Conservation (phyloP, 2,888 invertebrate species). For the Thelaira solivaga region DNA sequence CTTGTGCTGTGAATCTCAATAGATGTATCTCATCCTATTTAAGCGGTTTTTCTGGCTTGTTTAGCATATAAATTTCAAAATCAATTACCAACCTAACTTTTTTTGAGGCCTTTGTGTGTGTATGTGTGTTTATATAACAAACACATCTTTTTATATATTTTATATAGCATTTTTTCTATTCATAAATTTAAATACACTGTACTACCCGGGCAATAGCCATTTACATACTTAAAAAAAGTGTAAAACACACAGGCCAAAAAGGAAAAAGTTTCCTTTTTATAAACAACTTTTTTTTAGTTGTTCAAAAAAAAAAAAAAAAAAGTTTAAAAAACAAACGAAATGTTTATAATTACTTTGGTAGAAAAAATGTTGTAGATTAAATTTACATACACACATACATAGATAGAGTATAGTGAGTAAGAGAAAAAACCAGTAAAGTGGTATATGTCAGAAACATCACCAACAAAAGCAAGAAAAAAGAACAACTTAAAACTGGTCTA, state of each 20-base stretch:
- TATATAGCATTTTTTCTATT: constrained; percentile 5
- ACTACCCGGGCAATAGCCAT: constrained; percentile 13
- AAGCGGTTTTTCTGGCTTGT: constrained; percentile 4
- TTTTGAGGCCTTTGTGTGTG: background rate
- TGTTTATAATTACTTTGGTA: constrained; percentile 53
- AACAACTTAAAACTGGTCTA: background rate
- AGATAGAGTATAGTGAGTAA: too few relatives aligned
- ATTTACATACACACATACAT: too few relatives aligned
- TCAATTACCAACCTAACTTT: constrained; percentile 64
- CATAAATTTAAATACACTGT: constrained; percentile 16
- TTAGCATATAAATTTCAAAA: constrained; percentile 64
- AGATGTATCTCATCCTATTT: background rate
- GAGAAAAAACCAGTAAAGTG: too few relatives aligned
- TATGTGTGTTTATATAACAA: too few relatives aligned
- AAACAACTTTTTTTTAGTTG: constrained; percentile 30
- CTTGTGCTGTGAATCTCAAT: background rate
- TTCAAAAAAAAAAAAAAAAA: background rate
- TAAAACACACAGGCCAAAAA: constrained; percentile 15
- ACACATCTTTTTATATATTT: constrained; percentile 3
- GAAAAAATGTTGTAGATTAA: constrained; percentile 19
- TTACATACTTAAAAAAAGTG: constrained; percentile 37
- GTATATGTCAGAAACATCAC: background rate
- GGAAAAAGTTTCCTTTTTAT: constrained; percentile 37
- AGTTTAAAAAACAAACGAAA: constrained; percentile 7
- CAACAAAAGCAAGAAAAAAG: background rate